Percentiles rank a stretch among this genome's conserved stretches.
Conservation (phyloP, 2,888 invertebrate species). For the Argyresthia goedartella region DNA sequence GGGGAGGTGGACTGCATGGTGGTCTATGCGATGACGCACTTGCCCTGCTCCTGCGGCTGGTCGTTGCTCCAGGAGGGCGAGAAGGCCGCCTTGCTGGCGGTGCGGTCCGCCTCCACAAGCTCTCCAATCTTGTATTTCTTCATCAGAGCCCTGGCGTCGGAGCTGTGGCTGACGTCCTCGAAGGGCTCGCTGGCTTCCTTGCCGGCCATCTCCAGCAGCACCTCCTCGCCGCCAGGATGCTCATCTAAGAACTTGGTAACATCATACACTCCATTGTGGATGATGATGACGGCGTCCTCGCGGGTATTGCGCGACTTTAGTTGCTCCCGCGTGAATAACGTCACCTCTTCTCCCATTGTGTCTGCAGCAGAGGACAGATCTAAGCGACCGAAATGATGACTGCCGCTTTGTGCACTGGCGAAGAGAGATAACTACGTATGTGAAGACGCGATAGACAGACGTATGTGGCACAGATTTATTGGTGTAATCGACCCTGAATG, state of each 20-base stretch:
- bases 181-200: conserved; percentile 94
- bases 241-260: conserved; percentile 81
- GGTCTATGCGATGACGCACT: conserved; percentile 59
- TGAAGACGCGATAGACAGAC: no score
- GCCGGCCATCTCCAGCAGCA: conserved; percentile 91
- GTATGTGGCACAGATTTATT: no score
- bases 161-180: conserved; percentile 99
- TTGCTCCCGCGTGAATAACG: conserved; percentile 73
- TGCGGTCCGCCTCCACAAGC: conserved; percentile 77
- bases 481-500: no score
- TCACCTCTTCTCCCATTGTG: conserved; percentile 22
- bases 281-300: conserved; percentile 75
- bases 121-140: conserved; percentile 91
- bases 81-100: conserved; percentile 54
- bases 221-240: conserved; percentile 98
- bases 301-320: conserved; percentile 73
- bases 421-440: no score
- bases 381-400: no score
- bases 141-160: conserved; percentile 91
- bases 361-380: no score
- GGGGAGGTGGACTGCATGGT: conserved; percentile 5
- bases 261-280: conserved; percentile 84
- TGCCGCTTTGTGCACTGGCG: no score
- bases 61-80: conserved; percentile 55
- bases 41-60: conserved; percentile 61